Percentiles rank a stretch among this genome's conserved stretches.
These are phyloP conservation scores for Ivindomyrus marchei DNA, from an alignment of 2,113 vertebrate genomes.

Conservation along the genomic window DNA sequence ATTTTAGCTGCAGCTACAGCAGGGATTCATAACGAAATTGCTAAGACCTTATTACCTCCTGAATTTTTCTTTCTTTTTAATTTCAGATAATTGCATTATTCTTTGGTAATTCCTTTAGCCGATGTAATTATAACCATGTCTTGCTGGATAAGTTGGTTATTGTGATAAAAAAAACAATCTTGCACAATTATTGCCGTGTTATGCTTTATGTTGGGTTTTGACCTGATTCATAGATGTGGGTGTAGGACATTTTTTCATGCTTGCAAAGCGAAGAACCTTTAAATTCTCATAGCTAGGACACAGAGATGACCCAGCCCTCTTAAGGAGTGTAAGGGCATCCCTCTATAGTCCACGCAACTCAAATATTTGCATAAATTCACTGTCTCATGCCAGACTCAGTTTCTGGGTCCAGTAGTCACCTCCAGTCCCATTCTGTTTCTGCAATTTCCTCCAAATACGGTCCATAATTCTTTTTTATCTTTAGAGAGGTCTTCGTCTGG, in stretches of 20 bases:
- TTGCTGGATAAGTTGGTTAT: not conserved
- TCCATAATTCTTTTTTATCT: not conserved
- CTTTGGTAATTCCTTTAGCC: not conserved
- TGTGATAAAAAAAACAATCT: not conserved
- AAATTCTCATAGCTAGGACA: not conserved
- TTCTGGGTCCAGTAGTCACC: not conserved
- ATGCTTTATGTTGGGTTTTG: not conserved
- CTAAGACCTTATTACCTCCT: not conserved
- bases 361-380: not conserved
- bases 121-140: not conserved
- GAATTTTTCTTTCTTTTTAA: not conserved
- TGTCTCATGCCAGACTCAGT: not conserved
- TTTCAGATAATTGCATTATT: not conserved
- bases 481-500: constrained; percentile 1
- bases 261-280: not conserved
- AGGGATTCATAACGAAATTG: not conserved
- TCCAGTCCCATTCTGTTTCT: not conserved
- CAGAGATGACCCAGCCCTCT: not conserved
- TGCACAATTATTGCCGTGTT: not conserved
- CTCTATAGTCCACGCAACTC: not conserved
- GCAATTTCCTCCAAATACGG: not conserved
- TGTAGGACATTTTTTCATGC: not conserved
- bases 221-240: not conserved
- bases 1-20: not conserved
- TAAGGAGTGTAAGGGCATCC: not conserved